phyloP scores from a whole-genome alignment of 2,113 vertebrate genomes.

The Diadophis punctatus region DNA sequence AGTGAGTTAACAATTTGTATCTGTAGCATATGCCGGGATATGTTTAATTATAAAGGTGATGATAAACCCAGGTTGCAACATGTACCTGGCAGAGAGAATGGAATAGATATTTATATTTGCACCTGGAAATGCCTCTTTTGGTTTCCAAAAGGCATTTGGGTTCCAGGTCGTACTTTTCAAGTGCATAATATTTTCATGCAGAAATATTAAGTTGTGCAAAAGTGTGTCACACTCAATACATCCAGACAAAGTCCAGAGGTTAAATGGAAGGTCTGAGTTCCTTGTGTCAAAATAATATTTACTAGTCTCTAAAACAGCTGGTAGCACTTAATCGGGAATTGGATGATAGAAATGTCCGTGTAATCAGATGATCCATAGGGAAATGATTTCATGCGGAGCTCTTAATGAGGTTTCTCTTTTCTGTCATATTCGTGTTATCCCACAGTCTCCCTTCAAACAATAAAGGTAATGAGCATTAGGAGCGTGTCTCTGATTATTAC shows the following conservation, averaged over 20 bases:
- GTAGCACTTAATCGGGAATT: slow-evolving; percentile 29
- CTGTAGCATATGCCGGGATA: not conserved
- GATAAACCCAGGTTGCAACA: not conserved
- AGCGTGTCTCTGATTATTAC: slow-evolving; percentile 8
- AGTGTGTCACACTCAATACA: not conserved
- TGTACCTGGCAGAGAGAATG: not conserved
- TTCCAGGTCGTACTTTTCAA: not conserved
- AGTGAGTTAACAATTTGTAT: not conserved
- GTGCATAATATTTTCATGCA: too few relatives aligned
- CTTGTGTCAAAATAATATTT: slow-evolving; percentile 29
- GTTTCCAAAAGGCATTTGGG: not conserved
- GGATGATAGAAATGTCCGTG: slow-evolving; percentile 16
- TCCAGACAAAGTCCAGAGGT: slow-evolving; percentile 5
- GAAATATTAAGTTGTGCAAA: slow-evolving; percentile 7
- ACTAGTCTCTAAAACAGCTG: slow-evolving; percentile 17
- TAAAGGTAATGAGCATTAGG: not conserved
- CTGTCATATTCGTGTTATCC: slow-evolving; percentile 2
- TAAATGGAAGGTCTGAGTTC: slow-evolving; percentile 20
- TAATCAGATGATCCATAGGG: slow-evolving; percentile 11
- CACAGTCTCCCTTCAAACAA: not conserved
- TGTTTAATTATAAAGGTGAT: not conserved
- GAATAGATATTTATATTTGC: not conserved
- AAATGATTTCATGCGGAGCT: slow-evolving; percentile 26
- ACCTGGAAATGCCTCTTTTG: not conserved
- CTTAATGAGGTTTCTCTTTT: slow-evolving; percentile 28